A percentile compares a stretch with the other conserved stretches of the same genome.
These are phyloP conservation scores for Papilio machaon DNA, from an alignment of 1,140 invertebrate genomes.

Conservation along the genomic window DNA sequence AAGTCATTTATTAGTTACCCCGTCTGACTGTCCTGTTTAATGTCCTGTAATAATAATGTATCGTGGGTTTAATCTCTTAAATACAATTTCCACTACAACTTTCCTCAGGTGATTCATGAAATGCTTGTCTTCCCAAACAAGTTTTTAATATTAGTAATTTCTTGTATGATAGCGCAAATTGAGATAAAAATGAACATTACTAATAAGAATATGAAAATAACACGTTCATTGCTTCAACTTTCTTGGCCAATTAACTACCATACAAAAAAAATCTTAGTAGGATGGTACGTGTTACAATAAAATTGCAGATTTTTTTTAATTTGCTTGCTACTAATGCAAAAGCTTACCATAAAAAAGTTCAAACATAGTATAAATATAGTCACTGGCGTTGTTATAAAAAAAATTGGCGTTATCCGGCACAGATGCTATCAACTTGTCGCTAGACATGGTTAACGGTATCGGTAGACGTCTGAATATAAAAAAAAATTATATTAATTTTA, in stretches of 20 bases:
- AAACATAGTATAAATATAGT: background rate
- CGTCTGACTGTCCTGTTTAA: background rate
- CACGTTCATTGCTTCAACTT: too few relatives aligned
- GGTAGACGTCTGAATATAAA: background rate
- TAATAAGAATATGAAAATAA: too few relatives aligned
- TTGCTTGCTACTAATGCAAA: background rate
- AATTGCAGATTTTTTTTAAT: background rate
- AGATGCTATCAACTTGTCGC: conserved; percentile 21
- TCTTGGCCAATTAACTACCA: too few relatives aligned
- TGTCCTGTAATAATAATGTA: background rate
- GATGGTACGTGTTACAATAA: background rate
- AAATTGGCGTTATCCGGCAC: conserved; percentile 8
- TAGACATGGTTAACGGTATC: conserved; percentile 21
- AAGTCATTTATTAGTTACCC: conserved; percentile 8
- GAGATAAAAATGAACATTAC: too few relatives aligned
- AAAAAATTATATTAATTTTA: conserved; percentile 3
- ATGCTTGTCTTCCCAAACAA: background rate
- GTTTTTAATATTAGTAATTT: too few relatives aligned
- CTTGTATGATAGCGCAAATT: too few relatives aligned
- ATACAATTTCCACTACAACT: background rate
- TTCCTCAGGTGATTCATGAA: background rate
- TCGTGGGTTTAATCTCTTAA: background rate
- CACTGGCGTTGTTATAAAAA: background rate
- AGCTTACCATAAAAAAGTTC: background rate
- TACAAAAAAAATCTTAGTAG: too few relatives aligned